Percentiles rank a stretch among this genome's conserved stretches.
These are phyloP conservation scores for Suricata suricatta DNA, from an alignment of 2,113 vertebrate species.

Conservation along the genomic window DNA sequence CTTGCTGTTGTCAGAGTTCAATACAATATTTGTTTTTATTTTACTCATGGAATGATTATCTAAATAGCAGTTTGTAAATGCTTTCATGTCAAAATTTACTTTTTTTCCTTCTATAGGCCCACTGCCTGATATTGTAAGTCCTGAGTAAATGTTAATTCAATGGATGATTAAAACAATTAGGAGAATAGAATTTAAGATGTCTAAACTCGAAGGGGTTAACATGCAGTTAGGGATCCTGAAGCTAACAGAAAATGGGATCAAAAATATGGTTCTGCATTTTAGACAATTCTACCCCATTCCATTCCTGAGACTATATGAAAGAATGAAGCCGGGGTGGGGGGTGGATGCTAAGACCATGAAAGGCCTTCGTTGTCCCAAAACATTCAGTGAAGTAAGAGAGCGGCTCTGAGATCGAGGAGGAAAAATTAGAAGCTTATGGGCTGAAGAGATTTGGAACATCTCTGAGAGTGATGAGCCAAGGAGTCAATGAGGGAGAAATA, in stretches of 20 bases:
- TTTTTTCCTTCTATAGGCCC: not conserved
- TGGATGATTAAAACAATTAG: not conserved
- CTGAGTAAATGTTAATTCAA: not conserved
- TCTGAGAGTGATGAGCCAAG: conserved; percentile 52
- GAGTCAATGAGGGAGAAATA: conserved; percentile 75
- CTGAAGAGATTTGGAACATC: conserved; percentile 59
- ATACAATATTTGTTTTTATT: not conserved
- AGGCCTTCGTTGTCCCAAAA: not conserved
- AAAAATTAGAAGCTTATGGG: not conserved
- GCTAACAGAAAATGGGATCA: not conserved
- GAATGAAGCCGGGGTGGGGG: not conserved
- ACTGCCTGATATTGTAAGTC: not conserved
- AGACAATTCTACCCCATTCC: not conserved
- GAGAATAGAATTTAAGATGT: not conserved
- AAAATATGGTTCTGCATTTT: not conserved
- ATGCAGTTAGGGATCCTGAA: not conserved
- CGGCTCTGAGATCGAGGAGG: not conserved
- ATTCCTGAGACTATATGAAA: not conserved
- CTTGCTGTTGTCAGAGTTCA: not conserved
- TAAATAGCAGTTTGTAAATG: not conserved
- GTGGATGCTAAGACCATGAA: not conserved
- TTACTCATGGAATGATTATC: not conserved
- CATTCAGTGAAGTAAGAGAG: not conserved
- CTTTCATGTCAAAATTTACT: not conserved
- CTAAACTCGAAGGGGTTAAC: not conserved